phyloP scores from a whole-genome alignment of 1,140 invertebrate species.

The Magallana gigas region DNA sequence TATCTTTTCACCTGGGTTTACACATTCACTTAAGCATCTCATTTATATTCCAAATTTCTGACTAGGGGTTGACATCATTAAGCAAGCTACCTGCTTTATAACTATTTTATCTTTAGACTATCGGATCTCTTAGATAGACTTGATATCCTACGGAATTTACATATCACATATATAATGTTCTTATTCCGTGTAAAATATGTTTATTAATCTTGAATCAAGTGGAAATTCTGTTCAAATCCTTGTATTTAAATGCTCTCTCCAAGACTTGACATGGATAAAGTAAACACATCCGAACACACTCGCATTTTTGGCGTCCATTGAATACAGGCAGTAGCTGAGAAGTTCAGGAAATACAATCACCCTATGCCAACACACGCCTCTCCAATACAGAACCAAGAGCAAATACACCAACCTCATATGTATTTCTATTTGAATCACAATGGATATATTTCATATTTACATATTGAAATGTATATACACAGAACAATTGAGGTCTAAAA shows the following conservation, averaged over 20 bases:
- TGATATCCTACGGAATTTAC: constrained; percentile 2
- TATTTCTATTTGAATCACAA: constrained; percentile 5
- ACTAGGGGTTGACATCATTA: constrained; percentile 24
- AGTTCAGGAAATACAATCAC: not conserved
- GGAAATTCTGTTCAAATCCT: constrained; percentile 27
- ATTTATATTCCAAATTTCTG: constrained; percentile 24
- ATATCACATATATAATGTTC: constrained; percentile 30
- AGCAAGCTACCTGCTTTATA: not conserved
- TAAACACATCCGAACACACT: not conserved
- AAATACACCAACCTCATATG: constrained; percentile 20
- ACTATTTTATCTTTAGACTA: constrained; percentile 7
- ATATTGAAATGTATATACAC: constrained; percentile 16
- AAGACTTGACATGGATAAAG: constrained; percentile 23
- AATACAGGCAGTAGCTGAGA: constrained; percentile 1
- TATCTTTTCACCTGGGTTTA: constrained; percentile 28
- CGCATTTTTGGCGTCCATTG: not conserved
- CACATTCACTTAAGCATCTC: constrained; percentile 28
- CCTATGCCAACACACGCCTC: not conserved
- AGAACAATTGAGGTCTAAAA: not conserved
- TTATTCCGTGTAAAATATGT: constrained; percentile 18
- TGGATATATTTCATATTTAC: constrained; percentile 22
- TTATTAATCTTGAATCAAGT: constrained; percentile 35
- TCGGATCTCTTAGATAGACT: not conserved
- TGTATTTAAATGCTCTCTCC: constrained; percentile 6
- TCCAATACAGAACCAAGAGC: not conserved